Evolutionary conservation across 2,888 invertebrate species (phyloP), one percentile per base, ranked within the genome.

Genomic region (Lasioglossum morio): DNA sequence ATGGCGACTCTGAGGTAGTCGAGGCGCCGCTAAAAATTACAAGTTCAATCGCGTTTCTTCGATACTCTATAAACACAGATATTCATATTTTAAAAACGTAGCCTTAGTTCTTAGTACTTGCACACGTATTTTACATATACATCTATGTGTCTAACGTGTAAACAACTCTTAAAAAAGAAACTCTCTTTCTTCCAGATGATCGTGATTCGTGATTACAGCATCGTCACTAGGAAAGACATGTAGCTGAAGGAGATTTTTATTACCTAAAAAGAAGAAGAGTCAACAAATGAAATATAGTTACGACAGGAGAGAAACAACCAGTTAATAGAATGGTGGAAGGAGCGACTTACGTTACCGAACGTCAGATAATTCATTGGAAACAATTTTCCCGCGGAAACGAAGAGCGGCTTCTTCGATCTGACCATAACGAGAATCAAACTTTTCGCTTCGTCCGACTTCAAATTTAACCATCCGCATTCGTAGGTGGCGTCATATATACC

Each of bases 341-440:
- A 77, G 2, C 3, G 10, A 82, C 82, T 87, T 81, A 91, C 88
- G 3, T 66, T 84, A 48, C 84, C 86, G 43, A 89, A 87, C 0
- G 83, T 77, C 43, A 53, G 72, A 79, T 88, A 75, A 10, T 82
- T 84, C 40, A 91, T 19, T 23, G 88, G 86, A 82, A 88, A 77
- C 1, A 87, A 70, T 72, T 88, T 89, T 72, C 88, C 88, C 1
- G 86, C 91, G 4, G 88, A 89, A 70, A 91, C 37, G 8, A 81
- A 57, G 27, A 89, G 75, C 12, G 90, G 87, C 3, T 37, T 77
- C 43, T 76, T 82, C 23, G 89, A 43, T 27, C 73, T 87, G 14
- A 74, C n/a, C 74, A 87, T 79, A 37, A 90, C 53, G 3, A 81
- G 53, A 23, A 90, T 86, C 27, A 90, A 66, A 12, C 46, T 70